These are phyloP conservation scores for Drosophila pegasa DNA, from an alignment of 2,888 invertebrate species.

Conservation along the genomic window DNA sequence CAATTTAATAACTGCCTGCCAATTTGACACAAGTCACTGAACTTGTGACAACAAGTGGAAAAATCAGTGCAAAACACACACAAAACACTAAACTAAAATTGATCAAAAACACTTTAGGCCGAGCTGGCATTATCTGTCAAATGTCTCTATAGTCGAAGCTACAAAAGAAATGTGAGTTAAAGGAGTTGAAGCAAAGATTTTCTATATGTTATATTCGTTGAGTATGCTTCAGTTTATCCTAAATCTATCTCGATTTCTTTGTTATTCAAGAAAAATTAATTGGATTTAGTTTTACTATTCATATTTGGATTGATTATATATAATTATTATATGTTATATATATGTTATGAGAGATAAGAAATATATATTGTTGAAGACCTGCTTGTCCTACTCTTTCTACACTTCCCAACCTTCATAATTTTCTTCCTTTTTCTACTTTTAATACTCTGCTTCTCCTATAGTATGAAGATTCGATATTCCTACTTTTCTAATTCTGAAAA, in stretches of 20 bases:
- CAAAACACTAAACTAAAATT: not conserved
- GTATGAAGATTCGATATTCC: too few relatives aligned
- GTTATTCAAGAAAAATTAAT: not conserved
- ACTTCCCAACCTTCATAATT: too few relatives aligned
- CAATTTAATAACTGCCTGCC: slow-evolving; percentile 74
- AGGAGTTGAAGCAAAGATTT: not conserved
- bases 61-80: slow-evolving; percentile 36
- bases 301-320: not conserved
- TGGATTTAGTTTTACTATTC: not conserved
- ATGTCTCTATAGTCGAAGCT: not conserved
- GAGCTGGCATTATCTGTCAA: slow-evolving; percentile 4
- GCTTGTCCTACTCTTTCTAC: not conserved
- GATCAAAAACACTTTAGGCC: not conserved
- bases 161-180: not conserved
- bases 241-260: not conserved
- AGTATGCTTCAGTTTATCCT: not conserved
- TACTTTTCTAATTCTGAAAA: too few relatives aligned
- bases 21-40: slow-evolving; percentile 75
- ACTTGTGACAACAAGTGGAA: slow-evolving; percentile 61
- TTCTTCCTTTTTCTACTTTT: not conserved
- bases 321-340: too few relatives aligned
- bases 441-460: not conserved
- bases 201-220: too few relatives aligned
- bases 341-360: not conserved
- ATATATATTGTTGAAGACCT: not conserved